Evolutionary conservation across 1,140 invertebrate genomes (phyloP).

Genomic region (Calephelis virginiensis): DNA sequence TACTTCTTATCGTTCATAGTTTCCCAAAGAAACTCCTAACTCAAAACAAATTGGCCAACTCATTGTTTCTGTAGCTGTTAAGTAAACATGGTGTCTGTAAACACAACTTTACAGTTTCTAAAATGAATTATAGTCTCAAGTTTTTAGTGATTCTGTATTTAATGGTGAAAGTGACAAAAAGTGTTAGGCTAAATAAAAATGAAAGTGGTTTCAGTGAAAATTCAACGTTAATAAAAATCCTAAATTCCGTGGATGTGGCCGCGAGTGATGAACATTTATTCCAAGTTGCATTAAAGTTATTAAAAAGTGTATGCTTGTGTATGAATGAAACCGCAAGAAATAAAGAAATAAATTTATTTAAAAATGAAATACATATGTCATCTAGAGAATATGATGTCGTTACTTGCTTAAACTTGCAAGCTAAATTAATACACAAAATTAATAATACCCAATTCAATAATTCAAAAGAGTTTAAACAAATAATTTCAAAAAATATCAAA

Average conservation of each 20-base stretch:
- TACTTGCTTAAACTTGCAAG: slow-evolving; percentile 48
- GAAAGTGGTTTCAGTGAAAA: slow-evolving; percentile 30
- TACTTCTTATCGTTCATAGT: slow-evolving; percentile 5
- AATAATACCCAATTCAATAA: slow-evolving; percentile 1
- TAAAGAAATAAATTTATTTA: slow-evolving; percentile 35
- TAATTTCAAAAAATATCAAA: slow-evolving; percentile 27
- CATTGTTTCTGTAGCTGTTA: slow-evolving; percentile 25
- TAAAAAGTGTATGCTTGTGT: slow-evolving; percentile 57
- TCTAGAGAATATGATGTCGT: slow-evolving; percentile 21
- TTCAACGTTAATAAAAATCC: slow-evolving; percentile 43
- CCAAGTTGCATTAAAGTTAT: slow-evolving; percentile 49
- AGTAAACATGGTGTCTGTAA: slow-evolving; percentile 34
- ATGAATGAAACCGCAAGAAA: slow-evolving; percentile 44
- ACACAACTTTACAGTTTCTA: slow-evolving; percentile 21
- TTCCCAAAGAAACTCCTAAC: slow-evolving; percentile 32
- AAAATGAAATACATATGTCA: slow-evolving; percentile 30
- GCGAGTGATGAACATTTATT: slow-evolving; percentile 47
- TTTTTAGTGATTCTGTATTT: background rate
- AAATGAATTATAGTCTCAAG: slow-evolving; percentile 30
- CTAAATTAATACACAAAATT: slow-evolving; percentile 22
- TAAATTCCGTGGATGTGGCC: slow-evolving; percentile 49
- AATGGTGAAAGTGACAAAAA: background rate
- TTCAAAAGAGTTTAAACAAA: slow-evolving; percentile 22
- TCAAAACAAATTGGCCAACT: slow-evolving; percentile 32
- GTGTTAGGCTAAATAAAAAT: slow-evolving; percentile 1